Percentiles rank a stretch among this genome's conserved stretches.
These are phyloP conservation scores for Ochotona princeps DNA, from an alignment of 2,113 vertebrate genomes.

Conservation along the genomic window DNA sequence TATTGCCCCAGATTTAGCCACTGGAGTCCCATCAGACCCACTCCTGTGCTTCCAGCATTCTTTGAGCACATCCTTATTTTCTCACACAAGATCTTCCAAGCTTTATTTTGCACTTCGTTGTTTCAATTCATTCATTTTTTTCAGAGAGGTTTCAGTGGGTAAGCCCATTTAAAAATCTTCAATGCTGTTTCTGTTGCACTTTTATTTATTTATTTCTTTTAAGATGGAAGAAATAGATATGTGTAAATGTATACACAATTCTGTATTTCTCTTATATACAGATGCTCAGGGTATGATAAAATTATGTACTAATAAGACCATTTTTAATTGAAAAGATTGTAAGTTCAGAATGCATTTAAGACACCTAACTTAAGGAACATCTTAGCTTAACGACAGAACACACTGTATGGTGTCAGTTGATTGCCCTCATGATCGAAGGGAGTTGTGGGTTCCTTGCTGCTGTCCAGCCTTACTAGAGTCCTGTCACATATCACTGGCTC, in stretches of 20 bases:
- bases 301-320: background rate
- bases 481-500: background rate
- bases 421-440: background rate
- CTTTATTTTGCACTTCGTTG: background rate
- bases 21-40: background rate
- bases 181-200: background rate
- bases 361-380: background rate
- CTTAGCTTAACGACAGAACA: background rate
- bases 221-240: background rate
- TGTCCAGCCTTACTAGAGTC: background rate
- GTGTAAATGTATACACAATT: background rate
- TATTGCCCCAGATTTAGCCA: background rate
- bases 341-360: background rate
- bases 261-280: background rate
- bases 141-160: background rate
- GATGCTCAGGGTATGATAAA: background rate
- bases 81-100: background rate
- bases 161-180: constrained; percentile 35
- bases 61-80: background rate
- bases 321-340: background rate
- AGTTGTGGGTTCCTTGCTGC: background rate
- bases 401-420: background rate
- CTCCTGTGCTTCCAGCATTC: background rate
- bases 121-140: too few relatives aligned
- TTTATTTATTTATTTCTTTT: background rate